A percentile compares a stretch with the other conserved stretches of the same genome.
These are phyloP conservation scores for Epiblema foenella DNA, from an alignment of 2,888 invertebrate genomes.

Conservation along the genomic window DNA sequence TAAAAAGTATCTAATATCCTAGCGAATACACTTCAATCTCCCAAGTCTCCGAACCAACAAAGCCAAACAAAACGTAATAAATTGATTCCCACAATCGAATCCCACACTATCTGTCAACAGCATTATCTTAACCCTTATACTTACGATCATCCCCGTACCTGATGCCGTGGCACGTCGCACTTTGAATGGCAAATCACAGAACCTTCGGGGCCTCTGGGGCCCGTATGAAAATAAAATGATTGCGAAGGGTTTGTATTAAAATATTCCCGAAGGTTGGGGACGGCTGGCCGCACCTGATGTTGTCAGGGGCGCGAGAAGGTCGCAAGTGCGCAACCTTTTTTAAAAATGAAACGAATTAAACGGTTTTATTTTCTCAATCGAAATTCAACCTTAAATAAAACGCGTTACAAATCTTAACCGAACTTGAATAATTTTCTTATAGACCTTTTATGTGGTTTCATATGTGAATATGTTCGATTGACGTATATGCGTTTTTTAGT, in stretches of 20 bases:
- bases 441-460: background rate
- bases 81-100: slow-evolving; percentile 71
- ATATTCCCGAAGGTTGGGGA: slow-evolving; percentile 74
- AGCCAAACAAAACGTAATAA: slow-evolving; percentile 52
- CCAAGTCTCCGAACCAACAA: slow-evolving; percentile 7
- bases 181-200: slow-evolving; percentile 83
- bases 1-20: background rate
- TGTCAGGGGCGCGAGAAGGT: slow-evolving; percentile 55
- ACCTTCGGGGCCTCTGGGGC: slow-evolving; percentile 79
- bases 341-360: background rate
- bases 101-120: slow-evolving; percentile 73
- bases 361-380: background rate
- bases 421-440: background rate
- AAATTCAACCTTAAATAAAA: background rate
- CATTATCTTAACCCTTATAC: slow-evolving; percentile 73
- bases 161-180: slow-evolving; percentile 74
- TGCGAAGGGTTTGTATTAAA: slow-evolving; percentile 81
- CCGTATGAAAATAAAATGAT: slow-evolving; percentile 84
- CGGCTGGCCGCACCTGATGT: slow-evolving; percentile 74
- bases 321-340: slow-evolving; percentile 7
- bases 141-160: slow-evolving; percentile 66
- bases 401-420: background rate
- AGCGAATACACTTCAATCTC: slow-evolving; percentile 9
- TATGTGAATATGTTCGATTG: slow-evolving; percentile 10
- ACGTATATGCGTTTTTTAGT: slow-evolving; percentile 70